Base-by-base conservation (phyloP, 2,113 vertebrate genomes). In the Ochotona princeps region DNA sequence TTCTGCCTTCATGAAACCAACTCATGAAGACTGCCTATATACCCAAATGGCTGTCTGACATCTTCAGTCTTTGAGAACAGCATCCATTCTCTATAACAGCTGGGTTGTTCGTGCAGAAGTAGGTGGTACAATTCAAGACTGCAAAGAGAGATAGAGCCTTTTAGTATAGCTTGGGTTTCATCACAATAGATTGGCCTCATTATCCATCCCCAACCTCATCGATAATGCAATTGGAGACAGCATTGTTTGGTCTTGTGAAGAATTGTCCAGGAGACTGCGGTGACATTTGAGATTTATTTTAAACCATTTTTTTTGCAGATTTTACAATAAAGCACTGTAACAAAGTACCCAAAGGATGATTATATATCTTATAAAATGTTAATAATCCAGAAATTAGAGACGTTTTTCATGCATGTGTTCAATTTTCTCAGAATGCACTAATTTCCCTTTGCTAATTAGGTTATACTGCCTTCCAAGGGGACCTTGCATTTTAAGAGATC, bases 201-300 rank as follows among this genome's bases (percentile, higher is more conserved):
- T 95, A 97, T 44, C 83, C 87, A 92, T 92, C 93, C 92, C 86
- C 32, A 72, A 86, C n/a, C 90, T 93, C 95, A 93, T 92, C 92
- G 95, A 96, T 96, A 94, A 96, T 83, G 90, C 74, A 91, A 89
- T 76, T 61, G 2, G 79, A 70, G 91, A 89, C 91, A 89, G 93
- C 85, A 96, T 94, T 73, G 0, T 95, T 96, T 80, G 92, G 90
- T 60, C 84, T 84, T 66, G 84, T 97, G 95, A 97, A 95, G 87
- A 94, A 97, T 96, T 76, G 82, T 81, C 76, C 78, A 76, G 82
- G 91, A 97, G 93, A 96, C 73, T 94, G 89, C 97, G 96, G 94
- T 95, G 94, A 91, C 95, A 96, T 97, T 91, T 97, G 85, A 97
- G 95, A 97, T 97, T 96, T 97, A 97, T 97, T 97, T 94, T 96